These are phyloP conservation scores for Palythoa heliodiscus DNA, from an alignment of 92 coral and sea anemone genomes.

Conservation along the genomic window DNA sequence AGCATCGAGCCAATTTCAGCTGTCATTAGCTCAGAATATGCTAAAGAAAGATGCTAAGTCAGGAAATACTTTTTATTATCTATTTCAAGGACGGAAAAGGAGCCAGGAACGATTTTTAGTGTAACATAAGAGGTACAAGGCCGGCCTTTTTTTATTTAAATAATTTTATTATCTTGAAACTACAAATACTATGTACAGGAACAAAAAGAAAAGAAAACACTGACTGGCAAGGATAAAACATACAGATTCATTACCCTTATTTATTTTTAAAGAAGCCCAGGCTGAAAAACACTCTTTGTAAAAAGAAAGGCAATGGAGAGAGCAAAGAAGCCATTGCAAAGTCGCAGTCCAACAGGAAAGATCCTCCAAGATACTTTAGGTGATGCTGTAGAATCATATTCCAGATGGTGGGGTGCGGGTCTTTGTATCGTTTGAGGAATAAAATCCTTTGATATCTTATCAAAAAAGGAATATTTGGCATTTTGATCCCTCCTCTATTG, in stretches of 20 bases:
- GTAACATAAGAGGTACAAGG: too few species aligned
- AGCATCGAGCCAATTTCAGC: too few species aligned
- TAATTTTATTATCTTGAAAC: too few species aligned
- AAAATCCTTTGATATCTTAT: background rate
- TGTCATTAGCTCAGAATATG: too few species aligned
- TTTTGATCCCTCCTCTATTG: background rate
- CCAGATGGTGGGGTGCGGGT: background rate
- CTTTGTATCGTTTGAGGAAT: constrained; percentile 4
- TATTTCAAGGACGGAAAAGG: too few species aligned
- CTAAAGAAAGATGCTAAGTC: too few species aligned
- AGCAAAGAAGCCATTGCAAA: background rate
- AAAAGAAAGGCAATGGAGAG: background rate
- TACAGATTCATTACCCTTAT: background rate
- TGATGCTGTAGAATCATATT: background rate
- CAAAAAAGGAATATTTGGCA: background rate
- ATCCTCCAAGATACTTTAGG: constrained; percentile 1
- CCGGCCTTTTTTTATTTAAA: too few species aligned
- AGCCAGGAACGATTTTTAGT: too few species aligned
- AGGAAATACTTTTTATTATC: too few species aligned
- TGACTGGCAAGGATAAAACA: too few species aligned
- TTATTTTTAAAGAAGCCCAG: background rate
- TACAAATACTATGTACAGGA: too few species aligned
- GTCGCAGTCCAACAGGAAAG: background rate
- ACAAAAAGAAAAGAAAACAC: too few species aligned
- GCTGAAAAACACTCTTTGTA: background rate